Evolutionary conservation across 1,140 invertebrate genomes (phyloP).

Genomic region (Heliconius congener): DNA sequence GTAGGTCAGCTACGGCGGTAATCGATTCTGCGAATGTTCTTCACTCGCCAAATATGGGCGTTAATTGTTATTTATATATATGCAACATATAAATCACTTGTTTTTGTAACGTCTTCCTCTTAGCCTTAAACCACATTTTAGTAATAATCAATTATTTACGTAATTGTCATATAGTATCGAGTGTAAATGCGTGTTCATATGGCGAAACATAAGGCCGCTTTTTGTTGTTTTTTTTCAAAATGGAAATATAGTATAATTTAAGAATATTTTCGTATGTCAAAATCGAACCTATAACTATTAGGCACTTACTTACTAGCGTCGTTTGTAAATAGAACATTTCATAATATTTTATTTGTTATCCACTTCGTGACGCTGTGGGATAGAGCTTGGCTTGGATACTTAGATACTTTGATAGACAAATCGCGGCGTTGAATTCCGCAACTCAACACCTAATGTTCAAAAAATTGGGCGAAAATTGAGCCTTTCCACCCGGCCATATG

Average conservation of each 20-base stretch:
- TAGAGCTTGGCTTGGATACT: no score
- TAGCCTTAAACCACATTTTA: neutral
- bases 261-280: no score
- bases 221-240: no score
- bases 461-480: neutral
- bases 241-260: neutral
- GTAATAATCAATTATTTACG: neutral
- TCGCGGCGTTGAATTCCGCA: neutral
- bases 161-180: neutral
- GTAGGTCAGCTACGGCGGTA: neutral
- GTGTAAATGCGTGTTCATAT: neutral
- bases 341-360: no score
- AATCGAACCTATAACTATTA: no score
- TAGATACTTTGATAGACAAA: neutral
- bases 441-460: neutral
- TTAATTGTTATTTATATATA: slow-evolving; percentile 6
- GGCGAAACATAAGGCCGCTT: neutral
- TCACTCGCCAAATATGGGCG: slow-evolving; percentile 6
- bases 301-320: no score
- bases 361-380: no score
- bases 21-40: slow-evolving; percentile 6
- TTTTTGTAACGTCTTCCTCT: slow-evolving; percentile 11
- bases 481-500: neutral
- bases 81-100: neutral
- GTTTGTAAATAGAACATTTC: no score